Evolutionary conservation across 2,797 vertebrate species (phyloP).

Genomic region (Helicolenus hilgendorfi): DNA sequence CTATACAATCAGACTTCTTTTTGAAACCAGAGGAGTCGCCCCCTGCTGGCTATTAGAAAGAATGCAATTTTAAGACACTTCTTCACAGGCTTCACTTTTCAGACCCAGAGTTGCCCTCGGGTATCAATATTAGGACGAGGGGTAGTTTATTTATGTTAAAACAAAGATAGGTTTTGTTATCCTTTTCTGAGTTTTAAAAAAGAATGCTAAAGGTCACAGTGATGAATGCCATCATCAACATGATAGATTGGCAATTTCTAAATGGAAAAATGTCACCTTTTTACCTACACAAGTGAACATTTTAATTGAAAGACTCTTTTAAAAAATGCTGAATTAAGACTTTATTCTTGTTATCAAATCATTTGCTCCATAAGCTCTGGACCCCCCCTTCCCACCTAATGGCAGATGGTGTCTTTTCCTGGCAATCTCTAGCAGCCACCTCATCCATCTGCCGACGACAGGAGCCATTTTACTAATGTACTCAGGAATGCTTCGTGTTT

Average conservation of each 20-base stretch:
- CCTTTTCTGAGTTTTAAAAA: not conserved
- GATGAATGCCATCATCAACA: not conserved
- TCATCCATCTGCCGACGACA: slow-evolving; percentile 78
- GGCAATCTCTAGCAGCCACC: slow-evolving; percentile 54
- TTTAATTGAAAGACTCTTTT: slow-evolving; percentile 12
- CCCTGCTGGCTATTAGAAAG: too few relatives aligned
- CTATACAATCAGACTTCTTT: too few relatives aligned
- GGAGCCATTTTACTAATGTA: slow-evolving; percentile 79
- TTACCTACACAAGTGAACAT: slow-evolving; percentile 3
- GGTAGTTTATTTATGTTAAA: not conserved
- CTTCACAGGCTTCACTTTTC: too few relatives aligned
- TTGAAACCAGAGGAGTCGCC: too few relatives aligned
- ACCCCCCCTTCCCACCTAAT: slow-evolving; percentile 7
- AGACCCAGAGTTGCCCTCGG: too few relatives aligned
- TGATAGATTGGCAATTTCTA: not conserved
- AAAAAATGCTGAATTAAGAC: slow-evolving; percentile 58
- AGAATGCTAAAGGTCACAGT: not conserved
- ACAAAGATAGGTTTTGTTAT: not conserved
- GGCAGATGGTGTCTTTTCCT: slow-evolving; percentile 78
- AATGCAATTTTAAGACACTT: too few relatives aligned
- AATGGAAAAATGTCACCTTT: slow-evolving; percentile 5
- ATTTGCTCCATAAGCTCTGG: slow-evolving; percentile 42
- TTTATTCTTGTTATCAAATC: slow-evolving; percentile 49
- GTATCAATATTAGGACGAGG: not conserved
- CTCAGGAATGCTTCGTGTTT: slow-evolving; percentile 70